A percentile compares a stretch with the other conserved stretches of the same genome.
Evolutionary conservation across 2,888 invertebrate species (phyloP).

Genomic region (Erannis defoliaria): DNA sequence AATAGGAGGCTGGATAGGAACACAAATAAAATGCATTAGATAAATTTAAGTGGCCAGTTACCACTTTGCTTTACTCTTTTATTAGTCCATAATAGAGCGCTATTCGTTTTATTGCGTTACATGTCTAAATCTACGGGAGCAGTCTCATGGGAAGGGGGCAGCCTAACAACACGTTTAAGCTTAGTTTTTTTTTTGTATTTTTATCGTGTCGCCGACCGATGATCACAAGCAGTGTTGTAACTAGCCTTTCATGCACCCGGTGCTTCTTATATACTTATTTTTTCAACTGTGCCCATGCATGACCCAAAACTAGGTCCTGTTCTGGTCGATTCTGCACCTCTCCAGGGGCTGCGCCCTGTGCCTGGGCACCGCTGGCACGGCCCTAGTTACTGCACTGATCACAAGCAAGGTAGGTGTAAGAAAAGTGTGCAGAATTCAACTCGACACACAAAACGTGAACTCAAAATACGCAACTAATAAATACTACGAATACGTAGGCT

Average conservation of each 20-base stretch:
- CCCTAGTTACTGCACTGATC: too few relatives aligned
- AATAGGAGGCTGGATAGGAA: background rate
- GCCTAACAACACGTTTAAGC: constrained; percentile 72
- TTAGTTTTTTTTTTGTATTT: constrained; percentile 64
- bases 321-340: too few relatives aligned
- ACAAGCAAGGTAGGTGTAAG: constrained; percentile 72
- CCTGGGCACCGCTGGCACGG: too few relatives aligned
- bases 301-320: too few relatives aligned
- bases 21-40: constrained; percentile 7
- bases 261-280: too few relatives aligned
- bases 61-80: constrained; percentile 77
- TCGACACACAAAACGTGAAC: constrained; percentile 78
- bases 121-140: constrained; percentile 77
- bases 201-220: constrained; percentile 70
- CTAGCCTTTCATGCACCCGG: too few relatives aligned
- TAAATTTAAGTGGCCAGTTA: constrained; percentile 63
- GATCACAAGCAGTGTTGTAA: constrained; percentile 67
- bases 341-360: too few relatives aligned
- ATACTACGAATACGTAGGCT: constrained; percentile 51
- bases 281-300: too few relatives aligned
- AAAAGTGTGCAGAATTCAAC: constrained; percentile 84
- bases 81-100: constrained; percentile 76
- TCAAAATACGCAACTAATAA: constrained; percentile 74
- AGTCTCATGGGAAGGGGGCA: constrained; percentile 75
- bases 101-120: constrained; percentile 71